phyloP scores from a whole-genome alignment of 2,888 invertebrate genomes.

The Nemurella pictetii region DNA sequence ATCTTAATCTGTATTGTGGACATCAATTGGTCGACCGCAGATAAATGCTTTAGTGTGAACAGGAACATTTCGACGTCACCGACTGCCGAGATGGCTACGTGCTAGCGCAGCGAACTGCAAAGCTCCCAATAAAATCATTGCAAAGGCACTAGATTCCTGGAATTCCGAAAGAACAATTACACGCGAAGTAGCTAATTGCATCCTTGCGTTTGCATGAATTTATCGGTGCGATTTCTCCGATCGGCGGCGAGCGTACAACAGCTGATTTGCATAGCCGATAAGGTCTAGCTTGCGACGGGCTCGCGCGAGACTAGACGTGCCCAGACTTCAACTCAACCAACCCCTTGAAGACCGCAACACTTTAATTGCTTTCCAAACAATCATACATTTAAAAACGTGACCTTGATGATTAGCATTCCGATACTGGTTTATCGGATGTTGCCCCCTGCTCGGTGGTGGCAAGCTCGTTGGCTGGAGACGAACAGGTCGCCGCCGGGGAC shows the following conservation, averaged over 20 bases:
- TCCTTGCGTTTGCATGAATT: background rate
- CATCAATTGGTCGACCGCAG: background rate
- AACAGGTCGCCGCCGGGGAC: background rate
- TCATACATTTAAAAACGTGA: background rate
- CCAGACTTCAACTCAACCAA: background rate
- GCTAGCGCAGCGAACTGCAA: background rate
- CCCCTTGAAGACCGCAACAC: background rate
- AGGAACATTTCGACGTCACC: background rate
- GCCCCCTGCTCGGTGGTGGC: background rate
- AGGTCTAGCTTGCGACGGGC: background rate
- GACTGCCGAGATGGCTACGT: background rate
- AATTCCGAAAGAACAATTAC: background rate
- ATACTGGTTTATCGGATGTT: background rate
- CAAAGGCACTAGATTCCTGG: background rate
- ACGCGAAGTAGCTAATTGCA: background rate
- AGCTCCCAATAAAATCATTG: background rate
- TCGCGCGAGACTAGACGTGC: background rate
- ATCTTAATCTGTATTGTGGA: background rate
- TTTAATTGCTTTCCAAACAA: background rate
- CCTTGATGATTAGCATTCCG: background rate
- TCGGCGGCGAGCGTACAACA: background rate
- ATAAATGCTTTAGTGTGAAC: background rate
- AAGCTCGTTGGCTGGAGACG: background rate
- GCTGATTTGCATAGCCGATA: background rate
- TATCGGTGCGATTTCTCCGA: background rate